Conservation (phyloP, 2,888 invertebrate genomes). For the Polydesmus complanatus region DNA sequence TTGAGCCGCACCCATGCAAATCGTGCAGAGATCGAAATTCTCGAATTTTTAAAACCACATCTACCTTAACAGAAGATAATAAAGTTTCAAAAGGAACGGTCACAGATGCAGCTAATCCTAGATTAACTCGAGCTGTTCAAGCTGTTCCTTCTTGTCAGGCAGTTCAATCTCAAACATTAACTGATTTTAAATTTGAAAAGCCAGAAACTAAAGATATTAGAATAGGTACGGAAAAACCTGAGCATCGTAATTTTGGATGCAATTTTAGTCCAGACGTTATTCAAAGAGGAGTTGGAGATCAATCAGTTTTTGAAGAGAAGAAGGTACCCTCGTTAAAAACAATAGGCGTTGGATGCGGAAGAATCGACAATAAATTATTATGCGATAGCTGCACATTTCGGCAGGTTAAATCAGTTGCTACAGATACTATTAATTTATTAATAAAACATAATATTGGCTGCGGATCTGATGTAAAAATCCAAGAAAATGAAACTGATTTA, state of each 20-base stretch:
- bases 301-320: not conserved
- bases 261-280: not conserved
- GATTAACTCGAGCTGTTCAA: no score
- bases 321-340: not conserved
- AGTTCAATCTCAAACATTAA: not conserved
- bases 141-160: constrained; percentile 5
- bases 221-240: not conserved
- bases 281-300: constrained; percentile 11
- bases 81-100: not conserved
- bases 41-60: not conserved
- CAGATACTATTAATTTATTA: no score
- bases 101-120: no score
- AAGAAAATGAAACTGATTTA: not conserved
- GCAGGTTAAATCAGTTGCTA: no score
- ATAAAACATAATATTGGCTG: not conserved
- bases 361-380: not conserved
- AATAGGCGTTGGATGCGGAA: constrained; percentile 6
- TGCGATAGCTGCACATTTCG: constrained; percentile 14
- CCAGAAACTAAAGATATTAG: not conserved
- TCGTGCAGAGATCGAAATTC: not conserved
- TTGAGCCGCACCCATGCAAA: constrained; percentile 3
- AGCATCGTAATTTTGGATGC: constrained; percentile 6
- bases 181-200: not conserved
- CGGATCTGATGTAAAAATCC: not conserved
- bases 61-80: not conserved